A percentile compares a stretch with the other conserved stretches of the same genome.
Conservation (phyloP, 2,113 vertebrate genomes). For the Cettia cetti region DNA sequence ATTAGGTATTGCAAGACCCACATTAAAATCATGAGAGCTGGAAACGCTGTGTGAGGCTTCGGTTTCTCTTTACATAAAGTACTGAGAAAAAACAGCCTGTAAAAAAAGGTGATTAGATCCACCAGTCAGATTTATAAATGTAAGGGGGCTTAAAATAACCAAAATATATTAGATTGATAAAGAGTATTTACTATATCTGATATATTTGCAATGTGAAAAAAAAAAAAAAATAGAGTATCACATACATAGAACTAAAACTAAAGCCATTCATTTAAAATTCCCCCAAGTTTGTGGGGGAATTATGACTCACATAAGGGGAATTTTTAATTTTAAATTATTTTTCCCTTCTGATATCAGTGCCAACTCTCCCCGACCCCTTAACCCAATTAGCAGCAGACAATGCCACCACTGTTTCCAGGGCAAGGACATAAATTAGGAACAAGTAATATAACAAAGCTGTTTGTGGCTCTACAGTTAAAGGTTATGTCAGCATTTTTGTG, state of each 20-base stretch:
- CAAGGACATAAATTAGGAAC: slow-evolving; percentile 22
- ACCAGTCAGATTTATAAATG: slow-evolving; percentile 5
- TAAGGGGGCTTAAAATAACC: background rate
- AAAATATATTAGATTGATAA: background rate
- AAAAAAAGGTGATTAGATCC: slow-evolving; percentile 20
- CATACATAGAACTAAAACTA: background rate
- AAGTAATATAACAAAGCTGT: slow-evolving; percentile 55
- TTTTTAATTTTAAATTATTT: slow-evolving; percentile 66
- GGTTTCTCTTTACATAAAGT: slow-evolving; percentile 9
- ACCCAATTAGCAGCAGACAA: slow-evolving; percentile 62
- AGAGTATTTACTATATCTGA: slow-evolving; percentile 15
- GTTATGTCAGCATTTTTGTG: slow-evolving; percentile 69
- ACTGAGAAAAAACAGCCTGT: background rate
- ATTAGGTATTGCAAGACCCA: background rate
- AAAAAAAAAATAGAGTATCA: background rate
- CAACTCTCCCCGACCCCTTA: slow-evolving; percentile 33
- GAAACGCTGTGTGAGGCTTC: background rate
- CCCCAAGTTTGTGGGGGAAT: background rate
- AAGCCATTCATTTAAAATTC: slow-evolving; percentile 35
- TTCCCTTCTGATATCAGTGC: slow-evolving; percentile 63
- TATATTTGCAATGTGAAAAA: background rate
- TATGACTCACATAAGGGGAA: slow-evolving; percentile 50
- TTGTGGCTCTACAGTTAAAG: slow-evolving; percentile 34
- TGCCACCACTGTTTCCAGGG: slow-evolving; percentile 61
- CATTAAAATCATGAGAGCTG: background rate